Conservation (phyloP, 2,888 invertebrate species). For the Cyaniris semiargus region DNA sequence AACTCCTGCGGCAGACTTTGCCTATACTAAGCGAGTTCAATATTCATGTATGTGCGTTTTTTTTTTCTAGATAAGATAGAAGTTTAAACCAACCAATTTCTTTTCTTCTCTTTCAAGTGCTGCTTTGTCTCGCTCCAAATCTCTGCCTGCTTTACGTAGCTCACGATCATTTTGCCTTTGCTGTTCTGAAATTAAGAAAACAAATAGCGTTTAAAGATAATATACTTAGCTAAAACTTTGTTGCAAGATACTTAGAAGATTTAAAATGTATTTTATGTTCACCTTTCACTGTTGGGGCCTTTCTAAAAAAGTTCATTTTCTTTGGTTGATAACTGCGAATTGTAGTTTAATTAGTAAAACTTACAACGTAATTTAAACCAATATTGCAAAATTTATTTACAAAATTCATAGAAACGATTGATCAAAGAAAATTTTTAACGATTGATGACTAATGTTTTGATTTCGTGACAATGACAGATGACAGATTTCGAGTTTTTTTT, state of each 20-base stretch:
- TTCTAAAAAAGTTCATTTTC: constrained; percentile 80
- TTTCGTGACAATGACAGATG: neutral
- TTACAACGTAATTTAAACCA: neutral
- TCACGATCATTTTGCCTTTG: constrained; percentile 90
- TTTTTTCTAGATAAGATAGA: no score
- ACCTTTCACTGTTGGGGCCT: constrained; percentile 84
- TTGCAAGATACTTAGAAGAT: neutral
- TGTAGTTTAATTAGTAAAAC: neutral
- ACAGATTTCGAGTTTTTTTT: no score
- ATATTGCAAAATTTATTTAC: neutral
- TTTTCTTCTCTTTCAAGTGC: constrained; percentile 94
- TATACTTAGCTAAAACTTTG: neutral
- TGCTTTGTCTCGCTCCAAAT: constrained; percentile 90
- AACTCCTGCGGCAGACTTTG: no score
- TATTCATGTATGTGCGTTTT: no score
- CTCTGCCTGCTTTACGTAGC: constrained; percentile 89
- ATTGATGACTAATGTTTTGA: constrained; percentile 13
- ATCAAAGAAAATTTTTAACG: no score
- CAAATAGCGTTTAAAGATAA: neutral
- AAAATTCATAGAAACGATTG: neutral
- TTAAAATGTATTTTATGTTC: constrained; percentile 32
- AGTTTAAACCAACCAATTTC: constrained; percentile 83
- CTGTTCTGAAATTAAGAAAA: constrained; percentile 83
- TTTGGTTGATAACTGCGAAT: neutral
- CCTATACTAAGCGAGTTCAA: no score